phyloP scores from a whole-genome alignment of 2,113 vertebrate genomes.

The Merops nubicus region DNA sequence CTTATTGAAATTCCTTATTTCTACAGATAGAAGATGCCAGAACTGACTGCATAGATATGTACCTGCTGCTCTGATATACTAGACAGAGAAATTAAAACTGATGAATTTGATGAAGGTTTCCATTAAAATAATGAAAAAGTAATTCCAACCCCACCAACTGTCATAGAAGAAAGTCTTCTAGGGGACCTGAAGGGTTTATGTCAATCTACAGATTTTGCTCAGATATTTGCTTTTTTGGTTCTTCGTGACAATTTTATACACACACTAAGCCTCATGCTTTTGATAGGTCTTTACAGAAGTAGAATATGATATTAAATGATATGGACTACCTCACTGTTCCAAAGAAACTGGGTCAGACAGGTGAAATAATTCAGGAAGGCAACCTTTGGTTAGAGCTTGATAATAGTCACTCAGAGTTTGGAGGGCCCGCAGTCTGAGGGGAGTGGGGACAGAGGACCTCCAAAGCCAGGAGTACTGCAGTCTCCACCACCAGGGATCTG shows the following conservation, averaged over 20 bases:
- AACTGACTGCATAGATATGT: background rate
- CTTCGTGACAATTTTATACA: background rate
- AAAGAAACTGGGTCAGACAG: background rate
- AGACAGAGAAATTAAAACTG: background rate
- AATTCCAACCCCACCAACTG: background rate
- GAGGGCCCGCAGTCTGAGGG: background rate
- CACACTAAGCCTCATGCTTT: background rate
- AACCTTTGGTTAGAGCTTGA: background rate
- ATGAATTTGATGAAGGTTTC: background rate
- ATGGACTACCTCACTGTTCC: background rate
- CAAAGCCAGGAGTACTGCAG: background rate
- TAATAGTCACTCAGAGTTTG: fast-evolving
- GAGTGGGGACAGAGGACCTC: fast-evolving
- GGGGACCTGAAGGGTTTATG: background rate
- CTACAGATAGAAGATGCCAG: background rate
- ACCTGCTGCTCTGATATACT: background rate
- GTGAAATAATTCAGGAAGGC: background rate
- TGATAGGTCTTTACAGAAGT: background rate
- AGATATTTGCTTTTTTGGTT: background rate
- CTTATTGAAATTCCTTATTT: background rate
- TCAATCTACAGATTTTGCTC: background rate
- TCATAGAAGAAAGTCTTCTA: fast-evolving
- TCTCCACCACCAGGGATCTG: background rate
- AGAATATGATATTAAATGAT: background rate
- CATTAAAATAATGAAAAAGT: background rate